Evolutionary conservation across 2,888 invertebrate genomes (phyloP), one percentile per base, ranked within the genome.

Genomic region (Helobdella robusta): DNA sequence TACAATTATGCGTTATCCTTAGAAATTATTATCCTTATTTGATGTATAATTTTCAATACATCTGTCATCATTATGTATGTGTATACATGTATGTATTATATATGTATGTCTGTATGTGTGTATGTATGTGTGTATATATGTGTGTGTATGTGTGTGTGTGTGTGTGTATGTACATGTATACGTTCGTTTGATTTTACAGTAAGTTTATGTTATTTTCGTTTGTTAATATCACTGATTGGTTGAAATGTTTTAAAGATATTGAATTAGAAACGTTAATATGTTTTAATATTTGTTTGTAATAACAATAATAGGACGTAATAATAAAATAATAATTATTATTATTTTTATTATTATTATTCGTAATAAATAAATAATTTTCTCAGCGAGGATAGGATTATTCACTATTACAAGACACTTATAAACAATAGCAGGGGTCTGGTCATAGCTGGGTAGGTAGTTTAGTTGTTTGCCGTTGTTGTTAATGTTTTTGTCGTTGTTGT

Each of bases 311-410:
- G n/a, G n/a, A n/a, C n/a, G n/a, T n/a, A n/a, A n/a, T n/a, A n/a
- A n/a, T n/a, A n/a, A n/a, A n/a, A n/a, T n/a, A n/a, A n/a, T n/a
- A n/a, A n/a, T n/a, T n/a, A n/a, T n/a, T n/a, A n/a, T n/a, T n/a
- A n/a, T n/a, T n/a, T n/a, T n/a, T n/a, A n/a, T n/a, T n/a, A n/a
- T n/a, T n/a, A n/a, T n/a, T n/a, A n/a, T n/a, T n/a, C n/a, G n/a
- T n/a, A n/a, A 15, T 40, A 40, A 40, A 40, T 52, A 25, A 25
- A 52, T 23, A 23, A 23, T 20, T 25, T 25, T 18, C 32, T 1
- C 74, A 81, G 82, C 75, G 81, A 82, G 72, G 78, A 80, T 4
- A 73, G 76, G 66, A 79, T 82, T 23, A 75, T 81, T 64, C 74
- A 73, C n/a, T 74, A 76, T 71, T 82, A 82, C 72, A 75, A 77